Evolutionary conservation across 2,113 vertebrate species (phyloP), one percentile per base, ranked within the genome.

Genomic region (Excalfactoria chinensis): DNA sequence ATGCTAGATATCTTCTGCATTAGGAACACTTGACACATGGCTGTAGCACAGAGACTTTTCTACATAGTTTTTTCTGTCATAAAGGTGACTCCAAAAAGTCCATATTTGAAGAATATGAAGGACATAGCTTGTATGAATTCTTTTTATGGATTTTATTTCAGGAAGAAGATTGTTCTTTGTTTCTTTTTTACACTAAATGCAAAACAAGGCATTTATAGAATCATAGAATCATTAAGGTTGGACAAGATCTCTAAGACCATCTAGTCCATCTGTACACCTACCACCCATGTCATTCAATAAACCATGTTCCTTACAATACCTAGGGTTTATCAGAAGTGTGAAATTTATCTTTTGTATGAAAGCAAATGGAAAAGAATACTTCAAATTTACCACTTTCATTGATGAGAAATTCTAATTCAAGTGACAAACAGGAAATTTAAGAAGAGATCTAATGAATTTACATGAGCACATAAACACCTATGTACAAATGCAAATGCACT

Each of bases 391-490:
- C 51, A 9, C 3, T 17, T 59, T 35, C 7, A 34, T 28, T 56
- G 30, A 3, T 22, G 9, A 48, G 7, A 16, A 8, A 59, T 48
- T 75, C 18, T 72, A 64, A 75, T 59, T 78, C 51, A 16, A 30
- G 8, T 44, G 44, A 18, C 7, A 26, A 41, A 41, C 3, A 25
- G 81, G 25, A 78, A 51, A 62, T 30, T 62, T 62, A 69, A 58
- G 25, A 75, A 55, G 20, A 69, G 11, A 68, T 41, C 11, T 71
- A 22, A 14, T 30, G 9, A 49, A 8, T 34, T 12, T 71, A 43
- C 4, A 2, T 28, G 14, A 5, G 64, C 25, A 43, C 1, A 20
- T 0, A 10, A 15, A 63, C 5, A 34, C 21, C 30, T 26, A 62
- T 6, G 6, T 49, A 67, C 18, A 44, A 3, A 23, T 21, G 25